Percentiles rank a stretch among this genome's conserved stretches.
phyloP scores from a whole-genome alignment of 2,797 vertebrate genomes.

The Myotis pilosus region DNA sequence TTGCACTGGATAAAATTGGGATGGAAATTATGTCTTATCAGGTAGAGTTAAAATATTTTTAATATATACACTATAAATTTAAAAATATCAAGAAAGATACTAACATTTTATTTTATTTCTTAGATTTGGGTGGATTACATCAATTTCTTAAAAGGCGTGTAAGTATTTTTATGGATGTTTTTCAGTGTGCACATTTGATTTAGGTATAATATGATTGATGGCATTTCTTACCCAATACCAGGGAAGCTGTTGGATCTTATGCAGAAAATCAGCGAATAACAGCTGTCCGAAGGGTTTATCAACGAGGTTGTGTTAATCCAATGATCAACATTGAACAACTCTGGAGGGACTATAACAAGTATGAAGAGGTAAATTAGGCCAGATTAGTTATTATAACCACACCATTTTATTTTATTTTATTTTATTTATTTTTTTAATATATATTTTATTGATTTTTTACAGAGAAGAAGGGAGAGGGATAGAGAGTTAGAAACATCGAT shows the following conservation, averaged over 20 bases:
- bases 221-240: slow-evolving; percentile 79
- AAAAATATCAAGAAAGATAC: slow-evolving; percentile 68
- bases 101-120: slow-evolving; percentile 80
- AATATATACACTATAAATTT: slow-evolving; percentile 50
- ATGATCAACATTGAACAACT: slow-evolving; percentile 99
- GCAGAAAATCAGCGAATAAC: slow-evolving; percentile 99
- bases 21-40: slow-evolving; percentile 99
- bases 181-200: slow-evolving; percentile 64
- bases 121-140: slow-evolving; percentile 99
- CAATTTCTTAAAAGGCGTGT: slow-evolving; percentile 99
- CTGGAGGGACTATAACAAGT: slow-evolving; percentile 99
- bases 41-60: slow-evolving; percentile 83
- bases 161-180: slow-evolving; percentile 84
- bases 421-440: too few relatives aligned
- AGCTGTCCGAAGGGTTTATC: slow-evolving; percentile 97
- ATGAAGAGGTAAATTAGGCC: slow-evolving; percentile 93
- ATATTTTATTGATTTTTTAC: too few relatives aligned
- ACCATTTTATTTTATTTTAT: slow-evolving; percentile 42
- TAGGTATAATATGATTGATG: slow-evolving; percentile 71
- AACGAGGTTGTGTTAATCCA: slow-evolving; percentile 98
- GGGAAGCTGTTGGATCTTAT: slow-evolving; percentile 98
- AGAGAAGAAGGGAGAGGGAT: too few relatives aligned
- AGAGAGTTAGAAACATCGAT: too few relatives aligned
- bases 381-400: slow-evolving; percentile 5
- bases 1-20: slow-evolving; percentile 99